phyloP scores from a whole-genome alignment of 2,797 vertebrate species.

The Luscinia megarhynchos region DNA sequence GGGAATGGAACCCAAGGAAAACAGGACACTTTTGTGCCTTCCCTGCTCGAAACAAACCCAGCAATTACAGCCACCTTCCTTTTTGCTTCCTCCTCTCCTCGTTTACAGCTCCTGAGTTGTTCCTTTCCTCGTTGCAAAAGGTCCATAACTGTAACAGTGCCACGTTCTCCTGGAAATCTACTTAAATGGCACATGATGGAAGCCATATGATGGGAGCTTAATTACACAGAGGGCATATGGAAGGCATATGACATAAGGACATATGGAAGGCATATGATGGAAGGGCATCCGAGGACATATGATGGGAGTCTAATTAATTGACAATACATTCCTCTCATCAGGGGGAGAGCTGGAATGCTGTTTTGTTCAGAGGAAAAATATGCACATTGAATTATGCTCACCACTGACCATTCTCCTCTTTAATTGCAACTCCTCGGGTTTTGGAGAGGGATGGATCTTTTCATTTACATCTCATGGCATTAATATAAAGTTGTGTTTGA shows the following conservation, averaged over 20 bases:
- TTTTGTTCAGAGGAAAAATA: constrained; percentile 62
- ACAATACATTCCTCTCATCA: constrained; percentile 67
- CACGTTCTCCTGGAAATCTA: constrained; percentile 65
- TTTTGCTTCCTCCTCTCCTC: neutral
- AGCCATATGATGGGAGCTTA: constrained; percentile 74
- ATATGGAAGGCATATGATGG: constrained; percentile 75
- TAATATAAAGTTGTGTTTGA: neutral
- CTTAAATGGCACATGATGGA: constrained; percentile 72
- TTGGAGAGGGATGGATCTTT: neutral
- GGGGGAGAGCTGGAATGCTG: constrained; percentile 68
- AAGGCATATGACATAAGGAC: constrained; percentile 73
- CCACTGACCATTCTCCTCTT: constrained; percentile 30
- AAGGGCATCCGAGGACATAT: constrained; percentile 73
- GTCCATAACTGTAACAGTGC: constrained; percentile 55
- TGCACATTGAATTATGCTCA: constrained; percentile 35
- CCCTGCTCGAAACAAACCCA: neutral
- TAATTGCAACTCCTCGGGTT: neutral
- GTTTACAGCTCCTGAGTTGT: constrained; percentile 4
- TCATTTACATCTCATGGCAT: neutral
- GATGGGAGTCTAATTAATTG: constrained; percentile 73
- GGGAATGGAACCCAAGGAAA: neutral
- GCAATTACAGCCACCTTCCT: constrained; percentile 6
- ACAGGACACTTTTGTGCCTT: neutral
- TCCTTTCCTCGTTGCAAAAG: constrained; percentile 40
- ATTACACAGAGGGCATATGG: constrained; percentile 73